Evolutionary conservation across 2,113 vertebrate genomes (phyloP).

Genomic region (Solenodon paradoxus): DNA sequence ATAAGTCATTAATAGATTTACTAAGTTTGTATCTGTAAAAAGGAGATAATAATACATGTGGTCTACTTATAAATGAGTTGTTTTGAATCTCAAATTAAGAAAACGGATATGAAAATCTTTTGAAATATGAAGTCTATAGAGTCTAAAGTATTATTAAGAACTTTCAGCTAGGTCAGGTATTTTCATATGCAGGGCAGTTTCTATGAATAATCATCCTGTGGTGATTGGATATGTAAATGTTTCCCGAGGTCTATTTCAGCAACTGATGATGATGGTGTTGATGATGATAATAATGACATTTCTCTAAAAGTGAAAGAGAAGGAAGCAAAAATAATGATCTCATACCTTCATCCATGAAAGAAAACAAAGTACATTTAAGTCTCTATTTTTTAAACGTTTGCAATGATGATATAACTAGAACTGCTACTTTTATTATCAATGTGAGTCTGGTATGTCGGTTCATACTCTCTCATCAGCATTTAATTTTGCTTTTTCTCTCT

Average conservation of each 20-base stretch:
- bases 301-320: slow-evolving; percentile 32
- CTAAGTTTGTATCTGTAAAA: slow-evolving; percentile 22
- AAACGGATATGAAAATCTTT: slow-evolving; percentile 44
- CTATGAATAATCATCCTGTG: slow-evolving; percentile 53
- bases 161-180: slow-evolving; percentile 30
- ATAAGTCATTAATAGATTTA: background rate
- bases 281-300: slow-evolving; percentile 23
- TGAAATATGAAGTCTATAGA: slow-evolving; percentile 7
- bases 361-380: background rate
- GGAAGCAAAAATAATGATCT: slow-evolving; percentile 29
- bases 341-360: background rate
- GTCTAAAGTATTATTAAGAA: slow-evolving; percentile 42
- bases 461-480: background rate
- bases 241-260: slow-evolving; percentile 48
- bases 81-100: slow-evolving; percentile 19
- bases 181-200: slow-evolving; percentile 50
- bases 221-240: slow-evolving; percentile 68
- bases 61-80: slow-evolving; percentile 35
- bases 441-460: background rate
- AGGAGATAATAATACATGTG: background rate
- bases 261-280: slow-evolving; percentile 41
- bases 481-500: slow-evolving; percentile 49
- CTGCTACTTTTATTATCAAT: background rate
- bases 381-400: slow-evolving; percentile 5
- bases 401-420: background rate